Conservation (phyloP, 2,797 vertebrate genomes). For the Lacerta bilineata region DNA sequence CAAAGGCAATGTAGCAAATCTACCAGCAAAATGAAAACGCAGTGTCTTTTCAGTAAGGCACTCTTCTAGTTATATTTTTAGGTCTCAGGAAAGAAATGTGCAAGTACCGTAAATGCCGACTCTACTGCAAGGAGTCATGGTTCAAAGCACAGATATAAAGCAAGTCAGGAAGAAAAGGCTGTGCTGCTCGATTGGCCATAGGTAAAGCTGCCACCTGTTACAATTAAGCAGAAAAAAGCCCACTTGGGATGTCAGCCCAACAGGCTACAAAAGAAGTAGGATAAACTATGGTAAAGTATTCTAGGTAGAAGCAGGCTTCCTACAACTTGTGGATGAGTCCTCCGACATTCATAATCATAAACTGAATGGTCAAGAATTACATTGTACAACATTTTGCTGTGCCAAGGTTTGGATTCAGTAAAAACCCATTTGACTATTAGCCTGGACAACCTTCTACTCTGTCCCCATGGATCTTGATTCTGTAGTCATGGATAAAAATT, state of each 20-base stretch:
- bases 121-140: not conserved
- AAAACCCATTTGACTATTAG: not conserved
- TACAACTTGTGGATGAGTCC: not conserved
- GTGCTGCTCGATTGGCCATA: not conserved
- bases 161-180: not conserved
- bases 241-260: not conserved
- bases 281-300: not conserved
- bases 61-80: slow-evolving; percentile 3
- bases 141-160: slow-evolving; percentile 13
- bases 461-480: not conserved
- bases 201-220: not conserved
- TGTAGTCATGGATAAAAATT: not conserved
- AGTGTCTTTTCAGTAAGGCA: not conserved
- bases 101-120: not conserved
- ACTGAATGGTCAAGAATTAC: not conserved
- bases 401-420: not conserved
- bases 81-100: not conserved
- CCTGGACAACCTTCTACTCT: not conserved
- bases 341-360: not conserved
- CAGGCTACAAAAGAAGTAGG: not conserved
- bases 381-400: not conserved
- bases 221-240: not conserved
- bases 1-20: not conserved
- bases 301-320: not conserved
- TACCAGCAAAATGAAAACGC: not conserved